phyloP scores from a whole-genome alignment of 2,888 invertebrate species.

The Rhopalosiphum nymphaeae region DNA sequence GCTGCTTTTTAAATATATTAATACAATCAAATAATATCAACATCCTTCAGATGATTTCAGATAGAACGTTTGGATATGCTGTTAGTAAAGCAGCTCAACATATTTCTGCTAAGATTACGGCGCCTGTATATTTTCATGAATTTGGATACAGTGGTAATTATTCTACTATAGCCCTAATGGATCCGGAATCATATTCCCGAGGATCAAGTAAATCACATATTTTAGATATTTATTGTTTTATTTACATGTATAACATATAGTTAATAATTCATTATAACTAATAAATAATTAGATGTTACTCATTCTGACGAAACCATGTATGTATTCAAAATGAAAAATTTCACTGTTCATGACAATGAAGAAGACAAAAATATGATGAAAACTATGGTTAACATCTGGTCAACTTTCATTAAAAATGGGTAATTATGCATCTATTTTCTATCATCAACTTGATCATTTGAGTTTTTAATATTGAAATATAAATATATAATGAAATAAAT shows the following conservation, averaged over 20 bases:
- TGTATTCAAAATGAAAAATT: constrained; percentile 64
- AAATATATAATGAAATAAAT: no score
- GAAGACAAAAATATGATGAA: constrained; percentile 74
- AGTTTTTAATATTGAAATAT: no score
- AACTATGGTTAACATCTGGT: constrained; percentile 73
- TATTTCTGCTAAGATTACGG: constrained; percentile 67
- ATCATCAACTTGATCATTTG: neutral
- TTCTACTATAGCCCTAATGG: constrained; percentile 68
- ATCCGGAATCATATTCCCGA: neutral
- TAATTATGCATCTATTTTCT: constrained; percentile 69
- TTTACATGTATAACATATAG: no score
- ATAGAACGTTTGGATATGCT: constrained; percentile 68
- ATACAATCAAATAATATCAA: neutral
- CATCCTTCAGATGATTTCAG: constrained; percentile 68
- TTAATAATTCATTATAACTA: no score
- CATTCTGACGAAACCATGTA: constrained; percentile 51
- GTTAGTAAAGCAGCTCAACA: constrained; percentile 68
- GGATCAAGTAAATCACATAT: no score
- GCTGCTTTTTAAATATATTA: no score
- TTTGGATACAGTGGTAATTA: constrained; percentile 68
- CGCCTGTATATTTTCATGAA: constrained; percentile 68
- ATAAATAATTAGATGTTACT: no score
- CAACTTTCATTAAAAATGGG: constrained; percentile 75
- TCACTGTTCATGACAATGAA: constrained; percentile 70
- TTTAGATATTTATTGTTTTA: no score